These are phyloP conservation scores for Mastacembelus armatus DNA, from an alignment of 2,797 vertebrate genomes.

Conservation along the genomic window DNA sequence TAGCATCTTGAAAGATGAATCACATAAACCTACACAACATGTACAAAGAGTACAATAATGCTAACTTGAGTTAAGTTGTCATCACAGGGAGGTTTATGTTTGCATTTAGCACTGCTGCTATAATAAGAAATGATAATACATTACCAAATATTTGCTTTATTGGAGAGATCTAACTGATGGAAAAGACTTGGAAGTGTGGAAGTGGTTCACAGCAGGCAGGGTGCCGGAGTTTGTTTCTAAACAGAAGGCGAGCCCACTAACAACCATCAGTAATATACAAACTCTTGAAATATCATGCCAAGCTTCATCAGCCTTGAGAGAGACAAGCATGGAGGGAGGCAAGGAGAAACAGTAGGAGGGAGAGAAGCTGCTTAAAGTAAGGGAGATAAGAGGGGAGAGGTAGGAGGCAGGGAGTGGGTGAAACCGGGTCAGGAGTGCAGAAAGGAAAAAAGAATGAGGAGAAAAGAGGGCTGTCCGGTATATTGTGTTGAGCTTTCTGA, in stretches of 20 bases:
- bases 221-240: slow-evolving; percentile 54
- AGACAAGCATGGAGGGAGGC: neutral
- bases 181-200: slow-evolving; percentile 48
- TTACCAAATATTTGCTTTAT: slow-evolving; percentile 33
- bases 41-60: too few species aligned
- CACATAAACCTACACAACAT: neutral
- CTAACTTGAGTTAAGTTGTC: neutral
- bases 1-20: too few species aligned
- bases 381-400: neutral
- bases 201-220: slow-evolving; percentile 41
- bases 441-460: neutral
- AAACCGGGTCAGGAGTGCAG: neutral
- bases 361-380: neutral
- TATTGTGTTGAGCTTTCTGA: slow-evolving; percentile 18
- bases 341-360: slow-evolving; percentile 21
- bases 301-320: slow-evolving; percentile 36
- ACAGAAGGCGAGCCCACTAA: slow-evolving; percentile 59
- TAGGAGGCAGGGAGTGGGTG: neutral
- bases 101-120: slow-evolving; percentile 12
- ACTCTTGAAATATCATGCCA: slow-evolving; percentile 56
- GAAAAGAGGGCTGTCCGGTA: neutral
- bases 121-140: slow-evolving; percentile 20
- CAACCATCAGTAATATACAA: slow-evolving; percentile 51
- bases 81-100: slow-evolving; percentile 1
- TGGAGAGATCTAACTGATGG: slow-evolving; percentile 31